Base-by-base conservation (phyloP, 2,113 vertebrate species). In the Otolemur garnettii region DNA sequence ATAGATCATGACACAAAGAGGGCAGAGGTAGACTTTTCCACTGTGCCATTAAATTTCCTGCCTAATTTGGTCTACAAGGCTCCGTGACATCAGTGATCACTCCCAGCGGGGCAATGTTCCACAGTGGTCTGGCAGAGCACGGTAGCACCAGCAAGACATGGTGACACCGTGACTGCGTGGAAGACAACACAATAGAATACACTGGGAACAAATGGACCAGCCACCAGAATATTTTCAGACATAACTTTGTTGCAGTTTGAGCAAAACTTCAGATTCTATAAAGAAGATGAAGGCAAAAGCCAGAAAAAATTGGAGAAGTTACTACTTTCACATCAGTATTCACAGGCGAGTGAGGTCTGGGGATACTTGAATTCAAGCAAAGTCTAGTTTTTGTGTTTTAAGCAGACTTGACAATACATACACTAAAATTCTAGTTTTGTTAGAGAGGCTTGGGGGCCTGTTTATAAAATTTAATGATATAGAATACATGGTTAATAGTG, bases 391-490 rank as follows among this genome's bases (percentile, higher is more conserved):
- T 57, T 24, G 14, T 15, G 9, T 19, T 55, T 53, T 35, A 74
- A 53, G 17, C 71, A 68, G 10, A 28, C 71, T 78, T 33, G 78
- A 71, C 35, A 71, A 77, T 17, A 78, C 35, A 26, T 13, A 38
- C 26, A 26, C 4, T 60, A 8, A 5, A 64, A 57, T 50, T 42
- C 1, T 7, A 77, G 12, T 87, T 91, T 68, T 92, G 15, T 42
- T 62, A 75, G 53, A 90, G 38, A 86, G 55, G 62, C 45, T 8
- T 77, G 42, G 5, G 2, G 62, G 22, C 38, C 75, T 60, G 17
- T 77, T 64, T 93, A 71, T 28, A 90, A 90, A 82, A 28, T 79
- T 80, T 62, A 92, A 71, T 60, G 19, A 82, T 55, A 60, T 13
- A 77, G 28, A 62, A 50, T 42, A 77, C 17, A 62, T 0, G 0